Base-by-base conservation (phyloP, 2,797 vertebrate genomes). In the Anolis apletophallus region DNA sequence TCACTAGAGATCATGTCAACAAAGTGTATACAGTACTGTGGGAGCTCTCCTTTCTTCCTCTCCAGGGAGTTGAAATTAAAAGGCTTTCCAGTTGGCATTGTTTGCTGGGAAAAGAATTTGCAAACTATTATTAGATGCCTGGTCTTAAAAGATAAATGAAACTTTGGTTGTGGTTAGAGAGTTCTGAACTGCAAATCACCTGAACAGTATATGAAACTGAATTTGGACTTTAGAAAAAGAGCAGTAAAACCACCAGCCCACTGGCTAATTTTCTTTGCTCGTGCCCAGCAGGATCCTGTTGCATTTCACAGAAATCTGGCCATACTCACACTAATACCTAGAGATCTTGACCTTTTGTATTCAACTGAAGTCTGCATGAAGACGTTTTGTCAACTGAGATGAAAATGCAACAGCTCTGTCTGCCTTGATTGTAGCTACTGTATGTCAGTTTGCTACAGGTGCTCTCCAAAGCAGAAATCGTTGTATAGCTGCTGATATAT, bases 1-100 rank as follows among this genome's bases (percentile, higher is more conserved):
- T 89, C 82, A 90, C 85, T 85, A 26, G 68, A 74, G 80, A 55
- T 88, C 92, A 78, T 90, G 40, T 85, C 52, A 88, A 88, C 78
- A 75, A 81, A 88, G 89, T n/a, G n/a, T 81, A 90, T 57, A 83
- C 82, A 87, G 88, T 81, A 87, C 74, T 57, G 50, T 0, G 0
- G 72, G 73, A 69, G 36, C 32, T 68, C 0, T 1, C 80, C 69
- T 81, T 80, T 52, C 79, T 85, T 87, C 40, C 68, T 40, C 86
- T 71, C 40, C 71, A 77, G 4, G 74, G 46, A 90, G 64, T 73
- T 59, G 93, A 88, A 75, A 54, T 85, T 81, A 82, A 78, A 72
- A 88, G 85, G 36, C 87, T 57, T 84, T 46, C 80, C 0, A 74
- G 61, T 83, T 91, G 82, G 84, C 81, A 91, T 92, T 85, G 75